phyloP scores from a whole-genome alignment of 2,797 vertebrate species.

The Cuculus canorus region DNA sequence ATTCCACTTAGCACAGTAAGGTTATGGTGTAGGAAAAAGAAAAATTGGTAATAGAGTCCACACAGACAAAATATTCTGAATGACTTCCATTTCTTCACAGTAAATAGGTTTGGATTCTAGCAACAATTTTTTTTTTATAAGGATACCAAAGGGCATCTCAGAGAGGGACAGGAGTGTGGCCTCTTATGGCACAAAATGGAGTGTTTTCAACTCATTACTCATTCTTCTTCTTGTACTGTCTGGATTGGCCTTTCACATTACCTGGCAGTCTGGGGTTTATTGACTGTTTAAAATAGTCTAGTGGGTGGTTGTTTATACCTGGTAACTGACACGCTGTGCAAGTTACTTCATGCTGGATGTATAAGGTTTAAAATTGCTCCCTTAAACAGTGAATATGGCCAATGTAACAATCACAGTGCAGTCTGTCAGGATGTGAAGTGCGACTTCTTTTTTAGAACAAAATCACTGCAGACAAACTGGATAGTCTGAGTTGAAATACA shows the following conservation, averaged over 20 bases:
- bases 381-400: background rate
- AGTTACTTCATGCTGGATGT: background rate
- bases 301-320: constrained; percentile 5
- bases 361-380: background rate
- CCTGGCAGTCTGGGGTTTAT: background rate
- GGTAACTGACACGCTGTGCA: background rate
- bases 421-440: background rate
- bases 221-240: background rate
- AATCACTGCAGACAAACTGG: accelerated
- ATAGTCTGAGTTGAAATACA: background rate
- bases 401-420: background rate
- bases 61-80: background rate
- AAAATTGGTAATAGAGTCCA: background rate
- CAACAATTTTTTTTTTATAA: background rate
- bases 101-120: background rate
- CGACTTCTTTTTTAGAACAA: background rate
- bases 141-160: background rate
- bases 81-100: background rate
- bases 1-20: accelerated
- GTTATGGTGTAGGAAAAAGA: background rate
- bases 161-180: background rate
- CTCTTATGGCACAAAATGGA: background rate
- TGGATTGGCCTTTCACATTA: background rate
- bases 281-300: background rate
- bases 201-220: background rate